A percentile compares a stretch with the other conserved stretches of the same genome.
phyloP scores from a whole-genome alignment of 2,113 vertebrate genomes.

The Gobio gobio region DNA sequence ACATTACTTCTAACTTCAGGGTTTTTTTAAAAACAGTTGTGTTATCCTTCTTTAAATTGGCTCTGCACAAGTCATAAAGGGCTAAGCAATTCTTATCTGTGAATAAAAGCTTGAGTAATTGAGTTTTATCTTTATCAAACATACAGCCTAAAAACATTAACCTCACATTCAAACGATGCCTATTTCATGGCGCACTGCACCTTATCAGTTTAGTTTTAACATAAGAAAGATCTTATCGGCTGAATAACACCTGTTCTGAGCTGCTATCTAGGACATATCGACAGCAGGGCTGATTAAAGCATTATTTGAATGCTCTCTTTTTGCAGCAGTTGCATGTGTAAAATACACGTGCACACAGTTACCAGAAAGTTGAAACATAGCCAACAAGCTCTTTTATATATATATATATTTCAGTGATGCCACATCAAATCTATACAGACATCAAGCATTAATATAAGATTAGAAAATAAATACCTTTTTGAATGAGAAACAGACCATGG shows the following conservation, averaged over 20 bases:
- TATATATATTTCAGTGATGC: not conserved
- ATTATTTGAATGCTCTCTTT: constrained; percentile 15
- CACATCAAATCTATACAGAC: constrained; percentile 19
- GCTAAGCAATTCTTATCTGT: constrained; percentile 26
- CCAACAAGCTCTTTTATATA: not conserved
- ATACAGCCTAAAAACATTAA: constrained; percentile 20
- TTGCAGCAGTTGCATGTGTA: not conserved
- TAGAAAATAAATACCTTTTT: not conserved
- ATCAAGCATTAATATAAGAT: constrained; percentile 34
- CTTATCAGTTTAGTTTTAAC: constrained; percentile 40
- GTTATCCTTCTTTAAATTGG: not conserved
- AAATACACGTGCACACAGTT: not conserved
- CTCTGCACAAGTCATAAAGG: not conserved
- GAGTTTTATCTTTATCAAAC: constrained; percentile 41
- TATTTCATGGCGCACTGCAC: constrained; percentile 21
- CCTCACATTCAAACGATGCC: constrained; percentile 9
- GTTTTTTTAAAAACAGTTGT: not conserved
- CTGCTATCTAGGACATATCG: constrained; percentile 26
- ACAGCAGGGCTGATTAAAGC: constrained; percentile 31
- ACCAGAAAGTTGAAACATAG: constrained; percentile 10
- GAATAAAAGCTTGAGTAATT: constrained; percentile 26
- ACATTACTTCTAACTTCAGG: not conserved
- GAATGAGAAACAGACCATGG: not conserved
- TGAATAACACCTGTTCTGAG: constrained; percentile 35
- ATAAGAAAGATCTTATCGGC: constrained; percentile 36